Percentiles rank a stretch among this genome's conserved stretches.
Evolutionary conservation across 1,140 invertebrate species (phyloP).

Genomic region (Agrilus planipennis): DNA sequence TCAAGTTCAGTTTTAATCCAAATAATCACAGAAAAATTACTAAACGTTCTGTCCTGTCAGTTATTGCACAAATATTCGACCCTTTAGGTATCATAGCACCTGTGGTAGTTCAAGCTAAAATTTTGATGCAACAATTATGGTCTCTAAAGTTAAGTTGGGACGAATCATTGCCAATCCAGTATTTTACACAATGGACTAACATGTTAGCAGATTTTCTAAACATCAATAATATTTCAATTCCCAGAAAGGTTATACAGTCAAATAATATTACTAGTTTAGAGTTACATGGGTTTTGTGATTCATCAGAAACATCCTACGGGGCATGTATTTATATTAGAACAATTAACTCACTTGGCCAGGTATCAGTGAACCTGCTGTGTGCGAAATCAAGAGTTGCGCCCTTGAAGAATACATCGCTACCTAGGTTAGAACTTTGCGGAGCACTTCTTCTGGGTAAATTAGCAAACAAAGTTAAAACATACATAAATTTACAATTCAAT

Average conservation of each 20-base stretch:
- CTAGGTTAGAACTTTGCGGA: constrained; percentile 18
- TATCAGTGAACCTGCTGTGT: constrained; percentile 4
- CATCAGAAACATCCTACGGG: constrained; percentile 12
- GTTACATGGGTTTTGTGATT: neutral
- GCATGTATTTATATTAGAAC: constrained; percentile 19
- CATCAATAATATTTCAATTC: constrained; percentile 2
- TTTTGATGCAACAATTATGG: constrained; percentile 35
- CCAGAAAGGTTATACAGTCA: neutral
- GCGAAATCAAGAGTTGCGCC: constrained; percentile 26
- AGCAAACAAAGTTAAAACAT: constrained; percentile 2
- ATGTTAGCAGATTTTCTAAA: neutral
- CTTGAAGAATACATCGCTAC: constrained; percentile 22
- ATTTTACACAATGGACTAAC: too few relatives aligned
- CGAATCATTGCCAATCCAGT: constrained; percentile 4
- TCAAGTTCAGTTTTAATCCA: neutral
- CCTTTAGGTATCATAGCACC: constrained; percentile 31
- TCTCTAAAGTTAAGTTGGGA: constrained; percentile 5
- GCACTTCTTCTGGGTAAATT: constrained; percentile 16
- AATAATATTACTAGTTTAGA: neutral
- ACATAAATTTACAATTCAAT: neutral
- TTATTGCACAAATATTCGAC: constrained; percentile 22
- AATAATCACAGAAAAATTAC: neutral
- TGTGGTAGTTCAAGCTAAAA: constrained; percentile 30
- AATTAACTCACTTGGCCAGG: neutral
- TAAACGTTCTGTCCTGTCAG: constrained; percentile 2